Conservation (phyloP, 2,113 vertebrate species). For the Hyaena hyaena region DNA sequence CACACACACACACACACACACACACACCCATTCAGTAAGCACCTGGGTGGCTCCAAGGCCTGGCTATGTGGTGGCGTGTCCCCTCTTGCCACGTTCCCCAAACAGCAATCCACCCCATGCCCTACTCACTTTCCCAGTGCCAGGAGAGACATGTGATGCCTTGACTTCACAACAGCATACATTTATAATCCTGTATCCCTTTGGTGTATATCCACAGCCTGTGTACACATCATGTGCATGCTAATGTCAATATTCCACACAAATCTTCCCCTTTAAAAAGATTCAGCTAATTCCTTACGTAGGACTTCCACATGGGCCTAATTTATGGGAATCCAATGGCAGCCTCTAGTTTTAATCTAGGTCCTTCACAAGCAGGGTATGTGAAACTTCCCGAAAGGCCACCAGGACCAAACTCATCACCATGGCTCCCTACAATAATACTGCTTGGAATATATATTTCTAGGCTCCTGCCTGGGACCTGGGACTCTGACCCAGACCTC, state of each 20-base stretch:
- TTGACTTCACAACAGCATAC: neutral
- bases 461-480: neutral
- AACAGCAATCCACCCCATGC: neutral
- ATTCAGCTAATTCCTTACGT: neutral
- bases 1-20: too few species aligned
- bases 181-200: neutral
- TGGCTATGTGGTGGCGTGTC: neutral
- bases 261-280: neutral
- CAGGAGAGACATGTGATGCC: neutral
- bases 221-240: fast-evolving
- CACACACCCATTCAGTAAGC: neutral
- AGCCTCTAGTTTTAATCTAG: neutral
- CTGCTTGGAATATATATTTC: neutral
- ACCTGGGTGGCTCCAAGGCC: fast-evolving
- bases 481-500: neutral
- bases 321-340: neutral
- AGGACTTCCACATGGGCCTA: neutral
- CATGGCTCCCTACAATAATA: neutral
- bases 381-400: neutral
- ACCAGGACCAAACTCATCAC: neutral
- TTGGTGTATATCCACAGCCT: neutral
- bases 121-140: neutral
- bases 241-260: neutral
- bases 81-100: neutral
- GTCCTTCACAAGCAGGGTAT: neutral